phyloP scores from a whole-genome alignment of 2,888 invertebrate species.

The Drosophila trichaetosa region DNA sequence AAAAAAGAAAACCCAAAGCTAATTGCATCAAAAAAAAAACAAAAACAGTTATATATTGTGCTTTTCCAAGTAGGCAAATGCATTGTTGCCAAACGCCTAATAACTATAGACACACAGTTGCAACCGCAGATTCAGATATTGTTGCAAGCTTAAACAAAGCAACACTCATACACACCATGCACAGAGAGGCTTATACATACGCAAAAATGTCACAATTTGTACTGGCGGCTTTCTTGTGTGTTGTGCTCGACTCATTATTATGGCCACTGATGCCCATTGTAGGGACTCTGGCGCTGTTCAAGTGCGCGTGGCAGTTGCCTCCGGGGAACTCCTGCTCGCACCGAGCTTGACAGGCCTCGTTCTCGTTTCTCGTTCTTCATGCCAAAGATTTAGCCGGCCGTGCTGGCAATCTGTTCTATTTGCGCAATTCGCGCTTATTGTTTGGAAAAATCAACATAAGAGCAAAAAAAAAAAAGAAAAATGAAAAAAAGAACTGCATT shows the following conservation, averaged over 20 bases:
- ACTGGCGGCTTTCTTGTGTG: conserved; percentile 52
- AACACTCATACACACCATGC: conserved; percentile 17
- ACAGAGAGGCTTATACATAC: not conserved
- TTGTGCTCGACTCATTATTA: conserved; percentile 34
- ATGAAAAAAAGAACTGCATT: conserved; percentile 64
- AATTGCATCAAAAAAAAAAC: conserved; percentile 63
- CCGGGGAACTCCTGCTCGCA: conserved; percentile 64
- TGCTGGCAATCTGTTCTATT: conserved; percentile 61
- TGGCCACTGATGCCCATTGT: conserved; percentile 44
- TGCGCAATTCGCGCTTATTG: conserved; percentile 79
- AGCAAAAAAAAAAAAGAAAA: conserved; percentile 18
- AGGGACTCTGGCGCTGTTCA: conserved; percentile 59
- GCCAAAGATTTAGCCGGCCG: conserved; percentile 46
- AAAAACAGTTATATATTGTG: conserved; percentile 12
- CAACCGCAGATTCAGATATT: conserved; percentile 32
- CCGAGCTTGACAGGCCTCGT: conserved; percentile 48
- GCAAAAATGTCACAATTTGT: conserved; percentile 43
- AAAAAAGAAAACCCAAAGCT: conserved; percentile 52
- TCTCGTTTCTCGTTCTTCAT: conserved; percentile 16
- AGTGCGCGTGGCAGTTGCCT: conserved; percentile 71
- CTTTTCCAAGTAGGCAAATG: conserved; percentile 51
- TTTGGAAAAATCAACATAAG: conserved; percentile 77
- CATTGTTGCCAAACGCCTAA: conserved; percentile 69
- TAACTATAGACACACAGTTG: conserved; percentile 53
- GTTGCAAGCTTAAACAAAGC: conserved; percentile 42